Evolutionary conservation across 2,888 invertebrate species (phyloP).

Genomic region (Trisateles emortualis): DNA sequence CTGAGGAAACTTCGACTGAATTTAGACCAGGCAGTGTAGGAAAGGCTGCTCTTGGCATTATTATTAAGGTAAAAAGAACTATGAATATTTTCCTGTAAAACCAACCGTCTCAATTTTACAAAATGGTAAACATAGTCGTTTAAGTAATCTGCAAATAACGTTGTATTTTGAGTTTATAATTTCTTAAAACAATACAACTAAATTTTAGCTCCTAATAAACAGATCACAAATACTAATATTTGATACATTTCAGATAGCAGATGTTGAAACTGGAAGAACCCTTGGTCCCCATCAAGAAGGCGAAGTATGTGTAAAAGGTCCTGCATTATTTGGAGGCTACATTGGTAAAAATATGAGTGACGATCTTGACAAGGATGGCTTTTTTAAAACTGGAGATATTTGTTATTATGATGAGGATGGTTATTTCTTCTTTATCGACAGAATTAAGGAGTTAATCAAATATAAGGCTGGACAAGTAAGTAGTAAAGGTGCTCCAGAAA

Average conservation of each 20-base stretch:
- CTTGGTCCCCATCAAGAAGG: conserved; percentile 67
- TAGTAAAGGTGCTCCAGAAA: too few species aligned
- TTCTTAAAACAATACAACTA: too few species aligned
- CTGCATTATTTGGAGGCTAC: conserved; percentile 67
- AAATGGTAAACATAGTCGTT: too few species aligned
- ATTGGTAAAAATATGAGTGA: conserved; percentile 60
- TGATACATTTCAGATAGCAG: conserved; percentile 60
- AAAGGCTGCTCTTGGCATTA: conserved; percentile 45
- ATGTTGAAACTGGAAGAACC: conserved; percentile 62
- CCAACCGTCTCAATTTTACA: too few species aligned
- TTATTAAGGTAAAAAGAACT: conserved; percentile 37
- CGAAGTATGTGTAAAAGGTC: conserved; percentile 70
- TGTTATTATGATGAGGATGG: conserved; percentile 73
- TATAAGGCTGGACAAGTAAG: conserved; percentile 73
- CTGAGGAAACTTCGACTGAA: conserved; percentile 52
- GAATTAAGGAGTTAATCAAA: conserved; percentile 75
- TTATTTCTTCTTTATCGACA: conserved; percentile 69
- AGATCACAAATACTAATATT: neutral
- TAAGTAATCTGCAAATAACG: too few species aligned
- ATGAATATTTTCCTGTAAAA: too few species aligned
- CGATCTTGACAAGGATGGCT: conserved; percentile 67
- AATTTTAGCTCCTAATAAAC: too few species aligned
- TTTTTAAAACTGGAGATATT: conserved; percentile 71
- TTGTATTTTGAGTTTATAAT: too few species aligned
- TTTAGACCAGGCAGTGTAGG: conserved; percentile 68